These are phyloP conservation scores for Microplitis manilae DNA, from an alignment of 2,888 invertebrate genomes.

Conservation along the genomic window DNA sequence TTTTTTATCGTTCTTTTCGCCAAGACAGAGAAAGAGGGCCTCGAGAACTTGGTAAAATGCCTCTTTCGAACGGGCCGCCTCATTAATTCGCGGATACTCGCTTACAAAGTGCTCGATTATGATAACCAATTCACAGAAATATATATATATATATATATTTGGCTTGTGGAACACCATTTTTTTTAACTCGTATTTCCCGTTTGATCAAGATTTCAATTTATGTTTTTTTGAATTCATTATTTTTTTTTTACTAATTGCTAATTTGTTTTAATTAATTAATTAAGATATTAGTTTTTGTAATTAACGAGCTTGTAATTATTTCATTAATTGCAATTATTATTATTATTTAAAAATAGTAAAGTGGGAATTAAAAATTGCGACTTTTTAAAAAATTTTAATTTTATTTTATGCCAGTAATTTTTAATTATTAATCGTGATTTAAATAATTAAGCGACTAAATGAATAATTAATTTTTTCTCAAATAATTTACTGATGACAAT, in stretches of 20 bases:
- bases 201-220: background rate
- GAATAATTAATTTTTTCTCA: no score
- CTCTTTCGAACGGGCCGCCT: conserved; percentile 39
- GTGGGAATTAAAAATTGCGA: no score
- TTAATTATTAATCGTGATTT: no score
- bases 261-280: background rate
- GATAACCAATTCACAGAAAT: conserved; percentile 50
- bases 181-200: background rate
- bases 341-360: no score
- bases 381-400: no score
- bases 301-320: background rate
- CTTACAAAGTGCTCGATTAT: conserved; percentile 53
- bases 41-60: conserved; percentile 38
- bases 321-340: no score
- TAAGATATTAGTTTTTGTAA: background rate
- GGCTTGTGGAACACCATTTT: background rate
- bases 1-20: conserved; percentile 7
- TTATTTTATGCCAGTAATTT: no score
- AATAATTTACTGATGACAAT: no score
- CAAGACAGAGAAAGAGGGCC: background rate
- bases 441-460: no score
- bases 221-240: background rate
- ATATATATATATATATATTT: background rate
- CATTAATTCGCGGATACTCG: conserved; percentile 49
- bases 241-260: conserved; percentile 2